Conservation (phyloP, 2,888 invertebrate genomes). For the Epinotia brunnichana region DNA sequence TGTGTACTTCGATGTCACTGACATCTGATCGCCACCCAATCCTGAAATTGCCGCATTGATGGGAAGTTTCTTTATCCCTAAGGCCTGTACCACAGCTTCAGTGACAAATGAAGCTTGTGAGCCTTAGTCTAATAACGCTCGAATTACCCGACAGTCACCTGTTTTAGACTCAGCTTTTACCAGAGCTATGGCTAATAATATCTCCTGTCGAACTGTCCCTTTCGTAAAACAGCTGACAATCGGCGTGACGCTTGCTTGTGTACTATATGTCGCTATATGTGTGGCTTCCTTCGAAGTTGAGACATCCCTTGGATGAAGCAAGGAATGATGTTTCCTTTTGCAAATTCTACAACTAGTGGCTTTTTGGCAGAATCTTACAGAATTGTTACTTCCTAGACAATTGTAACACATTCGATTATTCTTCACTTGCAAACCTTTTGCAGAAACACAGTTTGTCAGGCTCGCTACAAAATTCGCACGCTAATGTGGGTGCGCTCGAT, state of each 20-base stretch:
- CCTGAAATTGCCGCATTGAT: slow-evolving; percentile 44
- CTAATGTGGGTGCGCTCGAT: too few species aligned
- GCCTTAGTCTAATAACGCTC: slow-evolving; percentile 51
- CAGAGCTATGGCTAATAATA: background rate
- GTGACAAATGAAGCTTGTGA: slow-evolving; percentile 52
- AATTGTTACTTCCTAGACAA: too few species aligned
- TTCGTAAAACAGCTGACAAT: background rate
- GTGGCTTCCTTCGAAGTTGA: background rate
- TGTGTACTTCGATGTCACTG: slow-evolving; percentile 26
- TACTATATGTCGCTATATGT: too few species aligned
- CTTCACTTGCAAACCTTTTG: too few species aligned
- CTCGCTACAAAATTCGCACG: too few species aligned
- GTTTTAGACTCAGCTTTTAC: background rate
- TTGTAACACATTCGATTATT: too few species aligned
- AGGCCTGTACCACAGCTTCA: slow-evolving; percentile 48
- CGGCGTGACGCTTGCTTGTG: background rate
- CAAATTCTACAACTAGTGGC: slow-evolving; percentile 19
- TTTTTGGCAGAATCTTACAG: too few species aligned
- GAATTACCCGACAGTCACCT: slow-evolving; percentile 24
- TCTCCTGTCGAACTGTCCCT: too few species aligned
- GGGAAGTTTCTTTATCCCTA: slow-evolving; percentile 46
- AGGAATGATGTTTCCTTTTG: slow-evolving; percentile 24
- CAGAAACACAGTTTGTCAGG: too few species aligned
- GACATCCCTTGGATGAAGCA: slow-evolving; percentile 10
- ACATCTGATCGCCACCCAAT: slow-evolving; percentile 38